phyloP scores from a whole-genome alignment of 1,140 invertebrate species.

The Cydia strobilella region DNA sequence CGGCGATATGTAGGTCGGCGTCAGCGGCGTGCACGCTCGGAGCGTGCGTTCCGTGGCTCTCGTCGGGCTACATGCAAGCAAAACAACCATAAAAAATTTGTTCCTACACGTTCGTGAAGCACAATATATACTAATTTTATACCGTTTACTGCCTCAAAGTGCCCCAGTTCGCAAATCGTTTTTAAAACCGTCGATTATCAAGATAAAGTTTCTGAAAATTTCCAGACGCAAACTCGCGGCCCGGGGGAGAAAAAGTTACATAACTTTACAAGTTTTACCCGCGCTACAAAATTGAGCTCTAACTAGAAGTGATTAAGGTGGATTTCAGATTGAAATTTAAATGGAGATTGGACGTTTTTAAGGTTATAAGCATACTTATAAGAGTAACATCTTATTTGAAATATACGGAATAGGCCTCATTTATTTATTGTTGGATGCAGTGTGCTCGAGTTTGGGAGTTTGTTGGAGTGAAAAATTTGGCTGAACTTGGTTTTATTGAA shows the following conservation, averaged over 20 bases:
- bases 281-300: neutral
- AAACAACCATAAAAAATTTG: too few relatives aligned
- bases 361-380: neutral
- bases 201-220: conserved; percentile 1
- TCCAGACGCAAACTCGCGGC: neutral
- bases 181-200: neutral
- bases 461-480: neutral
- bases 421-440: neutral
- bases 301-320: neutral
- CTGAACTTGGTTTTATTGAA: too few relatives aligned
- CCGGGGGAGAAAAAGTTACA: neutral
- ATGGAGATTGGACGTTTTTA: neutral
- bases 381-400: conserved; percentile 1
- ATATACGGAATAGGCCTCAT: neutral
- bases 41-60: too few relatives aligned
- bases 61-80: too few relatives aligned
- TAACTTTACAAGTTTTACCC: neutral
- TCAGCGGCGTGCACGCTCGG: too few relatives aligned
- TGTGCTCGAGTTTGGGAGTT: neutral
- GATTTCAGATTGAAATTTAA: neutral
- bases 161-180: neutral
- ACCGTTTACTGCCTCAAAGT: neutral
- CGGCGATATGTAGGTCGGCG: too few relatives aligned
- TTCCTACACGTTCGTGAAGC: too few relatives aligned
- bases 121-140: too few relatives aligned